Conservation (phyloP, 30 jellyfish, hydroid and myxozoan genomes). For the Chironex yamaguchii region DNA sequence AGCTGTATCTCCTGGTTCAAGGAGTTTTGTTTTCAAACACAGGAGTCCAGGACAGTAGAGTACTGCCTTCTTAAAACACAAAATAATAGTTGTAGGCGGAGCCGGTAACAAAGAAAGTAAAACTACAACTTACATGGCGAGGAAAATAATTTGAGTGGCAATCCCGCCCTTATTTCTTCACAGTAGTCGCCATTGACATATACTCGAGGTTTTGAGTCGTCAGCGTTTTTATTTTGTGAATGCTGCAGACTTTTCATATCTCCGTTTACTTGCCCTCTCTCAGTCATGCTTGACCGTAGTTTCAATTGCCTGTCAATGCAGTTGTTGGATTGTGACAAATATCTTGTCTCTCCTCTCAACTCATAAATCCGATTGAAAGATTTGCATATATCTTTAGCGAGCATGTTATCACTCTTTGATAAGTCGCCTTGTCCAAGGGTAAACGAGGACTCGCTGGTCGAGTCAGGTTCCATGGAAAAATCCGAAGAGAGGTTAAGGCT, state of each 20-base stretch:
- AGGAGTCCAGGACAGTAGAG: too few relatives aligned
- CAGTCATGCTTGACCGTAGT: background rate
- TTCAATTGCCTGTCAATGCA: background rate
- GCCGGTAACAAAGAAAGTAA: too few relatives aligned
- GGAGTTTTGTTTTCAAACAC: too few relatives aligned
- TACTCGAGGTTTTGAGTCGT: background rate
- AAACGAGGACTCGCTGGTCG: background rate
- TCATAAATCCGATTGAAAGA: background rate
- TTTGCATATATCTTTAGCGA: background rate
- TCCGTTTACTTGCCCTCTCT: background rate
- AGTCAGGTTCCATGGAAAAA: constrained; percentile 11
- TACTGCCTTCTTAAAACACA: too few relatives aligned
- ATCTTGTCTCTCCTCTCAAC: background rate
- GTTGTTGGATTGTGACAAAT: background rate
- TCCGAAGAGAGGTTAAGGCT: constrained; percentile 61
- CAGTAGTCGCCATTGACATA: background rate
- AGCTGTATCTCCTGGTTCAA: too few relatives aligned
- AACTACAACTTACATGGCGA: background rate
- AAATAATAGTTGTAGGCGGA: too few relatives aligned
- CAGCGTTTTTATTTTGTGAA: background rate
- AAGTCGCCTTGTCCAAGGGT: background rate
- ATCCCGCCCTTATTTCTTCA: background rate
- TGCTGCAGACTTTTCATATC: too few relatives aligned
- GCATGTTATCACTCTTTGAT: background rate
- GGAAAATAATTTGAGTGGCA: background rate